Evolutionary conservation across 2,888 invertebrate species (phyloP), one percentile per base, ranked within the genome.

Genomic region (Clepsis dumicolana): DNA sequence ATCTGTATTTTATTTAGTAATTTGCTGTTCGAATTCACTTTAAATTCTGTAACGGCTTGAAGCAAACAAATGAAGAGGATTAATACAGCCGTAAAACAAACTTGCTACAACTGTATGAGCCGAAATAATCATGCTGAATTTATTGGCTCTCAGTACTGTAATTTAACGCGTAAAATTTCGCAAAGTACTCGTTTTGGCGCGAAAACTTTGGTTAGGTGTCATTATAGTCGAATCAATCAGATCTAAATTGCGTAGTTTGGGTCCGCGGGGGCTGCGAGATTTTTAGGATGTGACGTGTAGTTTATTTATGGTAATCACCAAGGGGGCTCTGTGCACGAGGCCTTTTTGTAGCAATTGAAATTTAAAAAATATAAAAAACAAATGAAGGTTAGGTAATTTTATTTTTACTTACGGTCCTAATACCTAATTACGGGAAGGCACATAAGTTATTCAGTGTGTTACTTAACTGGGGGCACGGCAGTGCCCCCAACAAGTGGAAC

Each of bases 151-250:
- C 79, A 88, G 84, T 75, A 78, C 78, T 60, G 59, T 64, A 80
- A 78, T 83, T 82, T 85, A 86, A 88, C 85, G 85, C 84, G 79
- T 79, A 80, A 87, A 90, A 90, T 89, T 90, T 84, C 80, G 80
- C 81, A 87, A 88, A 88, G 80, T 84, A 81, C 80, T 79, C 86
- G 81, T 85, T 89, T 83, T 73, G 74, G 74, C 75, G 75, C 75
- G 77, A 81, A 86, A 91, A 91, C 85, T 90, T 91, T 84, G 76
- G 77, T 75, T 72, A 75, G 80, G 78, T 82, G 80, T 86, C 86
- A 92, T 93, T 90, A 91, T 84, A 84, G 85, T 86, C 81, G 78
- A 88, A 93, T 92, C 91, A 91, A 90, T 91, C 90, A 89, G 80
- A 60, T 56, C 73, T 75, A 82, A 71, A 72, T 80, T 84, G 84